phyloP scores from a whole-genome alignment of 92 coral and sea anemone genomes.

The Virgularia gustaviana region DNA sequence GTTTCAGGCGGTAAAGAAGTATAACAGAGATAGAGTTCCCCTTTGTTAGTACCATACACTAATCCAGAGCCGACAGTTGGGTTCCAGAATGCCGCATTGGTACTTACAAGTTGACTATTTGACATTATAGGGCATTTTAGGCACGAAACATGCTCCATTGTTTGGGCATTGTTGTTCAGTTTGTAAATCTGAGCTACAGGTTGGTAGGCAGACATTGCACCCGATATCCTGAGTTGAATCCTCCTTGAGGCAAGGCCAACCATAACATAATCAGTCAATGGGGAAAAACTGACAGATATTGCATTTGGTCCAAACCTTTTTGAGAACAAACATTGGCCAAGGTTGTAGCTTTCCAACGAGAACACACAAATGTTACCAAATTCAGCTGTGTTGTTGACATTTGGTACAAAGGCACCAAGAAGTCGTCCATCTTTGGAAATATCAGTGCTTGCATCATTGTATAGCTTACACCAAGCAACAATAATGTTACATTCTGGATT shows the following conservation, averaged over 20 bases:
- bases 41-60: slow-evolving; percentile 91
- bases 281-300: slow-evolving; percentile 77
- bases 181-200: slow-evolving; percentile 81
- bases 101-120: slow-evolving; percentile 58
- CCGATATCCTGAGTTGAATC: slow-evolving; percentile 23
- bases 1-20: too few relatives aligned
- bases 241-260: slow-evolving; percentile 90
- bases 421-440: slow-evolving; percentile 74
- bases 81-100: slow-evolving; percentile 89
- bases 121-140: neutral
- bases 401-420: slow-evolving; percentile 83
- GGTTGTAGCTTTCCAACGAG: slow-evolving; percentile 60
- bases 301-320: slow-evolving; percentile 86
- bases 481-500: slow-evolving; percentile 54
- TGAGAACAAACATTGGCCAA: slow-evolving; percentile 81
- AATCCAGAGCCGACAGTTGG: slow-evolving; percentile 94
- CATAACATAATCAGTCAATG: slow-evolving; percentile 67
- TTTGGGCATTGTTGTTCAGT: slow-evolving; percentile 30
- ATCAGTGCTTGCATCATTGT: slow-evolving; percentile 86
- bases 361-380: slow-evolving; percentile 69
- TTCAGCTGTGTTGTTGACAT: slow-evolving; percentile 63
- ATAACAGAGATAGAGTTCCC: slow-evolving; percentile 63
- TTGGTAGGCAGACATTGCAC: slow-evolving; percentile 30
- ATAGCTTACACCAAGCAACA: slow-evolving; percentile 77
- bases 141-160: neutral